Conservation (phyloP, 2,888 invertebrate genomes). For the Microdon myrmicae region DNA sequence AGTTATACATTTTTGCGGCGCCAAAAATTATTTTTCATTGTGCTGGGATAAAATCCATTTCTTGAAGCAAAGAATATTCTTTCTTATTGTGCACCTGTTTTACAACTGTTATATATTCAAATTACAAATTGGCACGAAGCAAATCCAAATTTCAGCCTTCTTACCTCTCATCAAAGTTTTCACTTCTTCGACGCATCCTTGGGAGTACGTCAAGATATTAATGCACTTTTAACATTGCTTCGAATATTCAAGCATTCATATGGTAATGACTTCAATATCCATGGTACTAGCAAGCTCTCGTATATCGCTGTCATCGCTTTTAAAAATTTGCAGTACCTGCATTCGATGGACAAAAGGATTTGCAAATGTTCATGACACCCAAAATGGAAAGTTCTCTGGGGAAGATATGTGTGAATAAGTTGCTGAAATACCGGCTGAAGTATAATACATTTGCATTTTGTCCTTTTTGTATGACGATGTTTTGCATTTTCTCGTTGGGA, state of each 20-base stretch:
- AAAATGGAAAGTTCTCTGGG: too few relatives aligned
- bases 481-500: conserved; percentile 22
- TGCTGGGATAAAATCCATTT: too few relatives aligned
- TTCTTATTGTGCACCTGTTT: too few relatives aligned
- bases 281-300: conserved; percentile 6
- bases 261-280: conserved; percentile 43
- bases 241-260: conserved; percentile 34
- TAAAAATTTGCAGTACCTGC: conserved; percentile 30
- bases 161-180: too few relatives aligned
- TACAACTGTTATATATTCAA: too few relatives aligned
- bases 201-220: too few relatives aligned
- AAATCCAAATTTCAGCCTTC: conserved; percentile 5
- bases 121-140: too few relatives aligned
- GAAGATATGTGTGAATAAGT: conserved; percentile 47
- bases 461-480: conserved; percentile 35
- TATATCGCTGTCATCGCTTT: conserved; percentile 24
- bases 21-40: too few relatives aligned
- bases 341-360: conserved; percentile 37
- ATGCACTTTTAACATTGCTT: conserved; percentile 32
- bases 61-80: too few relatives aligned
- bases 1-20: too few relatives aligned
- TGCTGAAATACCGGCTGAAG: conserved; percentile 26
- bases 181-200: too few relatives aligned
- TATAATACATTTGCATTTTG: conserved; percentile 40
- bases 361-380: conserved; percentile 39